These are phyloP conservation scores for Xestoiulus laeticollis DNA, from an alignment of 2,888 invertebrate genomes.

Conservation along the genomic window DNA sequence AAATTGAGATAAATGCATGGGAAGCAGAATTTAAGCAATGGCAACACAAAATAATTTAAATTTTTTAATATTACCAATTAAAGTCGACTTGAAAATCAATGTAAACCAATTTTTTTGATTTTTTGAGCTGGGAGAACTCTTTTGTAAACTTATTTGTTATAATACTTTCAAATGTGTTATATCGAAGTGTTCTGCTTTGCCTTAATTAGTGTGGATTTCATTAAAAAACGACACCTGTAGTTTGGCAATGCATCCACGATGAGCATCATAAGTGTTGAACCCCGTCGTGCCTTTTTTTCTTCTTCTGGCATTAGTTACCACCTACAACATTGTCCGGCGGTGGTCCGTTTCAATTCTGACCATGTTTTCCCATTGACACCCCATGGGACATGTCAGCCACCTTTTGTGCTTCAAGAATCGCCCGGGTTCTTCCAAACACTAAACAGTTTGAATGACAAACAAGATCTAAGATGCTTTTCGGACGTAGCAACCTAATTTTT, in stretches of 20 bases:
- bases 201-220: neutral
- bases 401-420: neutral
- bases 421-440: neutral
- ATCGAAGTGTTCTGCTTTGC: neutral
- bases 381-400: conserved; percentile 34
- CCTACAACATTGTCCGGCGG: conserved; percentile 30
- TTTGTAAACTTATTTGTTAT: too few relatives aligned
- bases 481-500: neutral
- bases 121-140: too few relatives aligned
- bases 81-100: too few relatives aligned
- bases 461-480: neutral
- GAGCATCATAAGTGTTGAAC: neutral
- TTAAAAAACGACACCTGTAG: neutral
- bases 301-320: neutral
- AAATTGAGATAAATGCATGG: too few relatives aligned
- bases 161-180: too few relatives aligned
- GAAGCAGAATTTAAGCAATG: too few relatives aligned
- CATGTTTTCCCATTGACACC: conserved; percentile 25
- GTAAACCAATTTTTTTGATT: too few relatives aligned
- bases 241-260: neutral
- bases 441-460: conserved; percentile 27
- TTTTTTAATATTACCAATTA: too few relatives aligned
- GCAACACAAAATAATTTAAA: too few relatives aligned
- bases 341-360: conserved; percentile 17
- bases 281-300: neutral